Evolutionary conservation across 2,113 vertebrate species (phyloP).

Genomic region (Engystomops pustulosus): DNA sequence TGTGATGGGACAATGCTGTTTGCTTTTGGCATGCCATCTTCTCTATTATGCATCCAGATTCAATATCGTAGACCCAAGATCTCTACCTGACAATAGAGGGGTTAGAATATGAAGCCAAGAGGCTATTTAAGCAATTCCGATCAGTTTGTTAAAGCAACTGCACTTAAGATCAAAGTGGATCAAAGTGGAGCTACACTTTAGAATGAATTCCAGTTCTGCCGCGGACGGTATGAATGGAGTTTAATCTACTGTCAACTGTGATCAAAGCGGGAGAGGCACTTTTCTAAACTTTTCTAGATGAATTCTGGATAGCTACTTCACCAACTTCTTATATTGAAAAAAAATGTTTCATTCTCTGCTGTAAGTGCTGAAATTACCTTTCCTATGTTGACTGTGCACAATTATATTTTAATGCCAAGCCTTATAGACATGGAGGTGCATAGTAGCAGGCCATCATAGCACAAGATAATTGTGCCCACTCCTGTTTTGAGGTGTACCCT

Average conservation of each 20-base stretch:
- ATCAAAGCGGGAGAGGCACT: background rate
- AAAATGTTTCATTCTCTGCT: background rate
- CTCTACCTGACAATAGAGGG: background rate
- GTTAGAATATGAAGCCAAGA: background rate
- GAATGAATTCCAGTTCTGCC: background rate
- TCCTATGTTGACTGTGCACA: background rate
- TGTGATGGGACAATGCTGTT: too few species aligned
- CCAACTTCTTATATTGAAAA: background rate
- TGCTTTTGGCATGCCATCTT: too few species aligned
- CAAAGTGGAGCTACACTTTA: background rate
- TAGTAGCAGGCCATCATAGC: background rate
- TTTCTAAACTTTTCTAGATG: background rate
- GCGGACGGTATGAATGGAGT: background rate
- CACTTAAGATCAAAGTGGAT: constrained; percentile 4
- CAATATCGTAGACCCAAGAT: background rate
- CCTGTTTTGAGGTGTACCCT: background rate
- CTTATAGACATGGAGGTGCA: background rate
- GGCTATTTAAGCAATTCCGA: background rate
- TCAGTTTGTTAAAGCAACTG: background rate
- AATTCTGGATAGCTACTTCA: background rate
- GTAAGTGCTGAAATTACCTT: background rate
- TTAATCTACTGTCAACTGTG: constrained; percentile 2
- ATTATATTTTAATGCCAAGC: background rate
- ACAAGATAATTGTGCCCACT: background rate
- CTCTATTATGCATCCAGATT: too few species aligned